phyloP scores from a whole-genome alignment of 64 coral and sea anemone species.

The Pocillopora damicornis region DNA sequence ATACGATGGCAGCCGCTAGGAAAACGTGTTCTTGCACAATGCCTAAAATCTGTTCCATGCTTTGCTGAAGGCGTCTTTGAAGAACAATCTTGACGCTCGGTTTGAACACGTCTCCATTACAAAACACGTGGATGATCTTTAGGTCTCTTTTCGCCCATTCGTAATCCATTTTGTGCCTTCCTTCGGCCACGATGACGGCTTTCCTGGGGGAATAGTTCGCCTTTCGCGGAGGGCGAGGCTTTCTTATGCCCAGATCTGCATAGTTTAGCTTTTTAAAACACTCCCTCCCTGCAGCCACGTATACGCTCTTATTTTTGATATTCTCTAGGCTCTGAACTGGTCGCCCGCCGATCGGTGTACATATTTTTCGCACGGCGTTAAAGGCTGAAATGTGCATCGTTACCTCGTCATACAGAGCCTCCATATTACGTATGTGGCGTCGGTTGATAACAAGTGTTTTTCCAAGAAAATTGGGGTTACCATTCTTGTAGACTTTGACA shows the following conservation, averaged over 20 bases:
- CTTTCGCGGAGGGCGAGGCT: constrained; percentile 20
- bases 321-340: constrained; percentile 44
- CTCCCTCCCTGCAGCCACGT: constrained; percentile 67
- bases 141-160: constrained; percentile 69
- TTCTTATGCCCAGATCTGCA: constrained; percentile 28
- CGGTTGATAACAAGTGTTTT: constrained; percentile 73
- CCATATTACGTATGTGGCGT: constrained; percentile 43
- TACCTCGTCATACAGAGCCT: constrained; percentile 61
- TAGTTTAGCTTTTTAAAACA: constrained; percentile 75
- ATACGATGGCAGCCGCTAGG: constrained; percentile 41
- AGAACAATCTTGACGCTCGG: constrained; percentile 64
- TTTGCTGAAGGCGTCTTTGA: constrained; percentile 44
- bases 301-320: constrained; percentile 47
- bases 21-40: constrained; percentile 58
- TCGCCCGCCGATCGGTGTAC: constrained; percentile 58
- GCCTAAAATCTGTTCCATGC: constrained; percentile 66
- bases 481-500: constrained; percentile 70
- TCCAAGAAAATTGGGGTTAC: constrained; percentile 65
- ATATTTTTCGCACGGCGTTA: constrained; percentile 72
- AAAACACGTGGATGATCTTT: constrained; percentile 59
- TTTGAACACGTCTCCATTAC: constrained; percentile 68
- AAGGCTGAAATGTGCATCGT: constrained; percentile 27
- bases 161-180: constrained; percentile 63
- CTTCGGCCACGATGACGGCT: constrained; percentile 1
- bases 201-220: constrained; percentile 11